Percentiles rank a stretch among this genome's conserved stretches.
Evolutionary conservation across 2,113 vertebrate genomes (phyloP).

Genomic region (Pontoporia blainvillei): DNA sequence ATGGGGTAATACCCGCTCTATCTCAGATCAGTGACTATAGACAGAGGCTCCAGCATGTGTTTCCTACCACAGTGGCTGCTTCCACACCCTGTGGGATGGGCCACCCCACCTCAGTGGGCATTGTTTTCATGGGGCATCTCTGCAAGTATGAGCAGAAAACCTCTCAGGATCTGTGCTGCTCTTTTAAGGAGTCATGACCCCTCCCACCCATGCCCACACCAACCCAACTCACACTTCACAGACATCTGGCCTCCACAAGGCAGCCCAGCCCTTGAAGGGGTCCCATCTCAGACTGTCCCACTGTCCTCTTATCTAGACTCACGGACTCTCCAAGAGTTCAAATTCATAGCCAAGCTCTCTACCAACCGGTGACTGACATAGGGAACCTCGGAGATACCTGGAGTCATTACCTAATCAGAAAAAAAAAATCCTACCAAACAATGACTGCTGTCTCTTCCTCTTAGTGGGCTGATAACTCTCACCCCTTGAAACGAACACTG

Average conservation of each 20-base stretch:
- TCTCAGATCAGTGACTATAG: neutral
- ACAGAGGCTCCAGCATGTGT: neutral
- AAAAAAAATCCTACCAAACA: neutral
- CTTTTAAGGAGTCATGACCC: neutral
- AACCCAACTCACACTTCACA: neutral
- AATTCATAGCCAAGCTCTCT: neutral
- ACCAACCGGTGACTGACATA: neutral
- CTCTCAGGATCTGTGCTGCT: neutral
- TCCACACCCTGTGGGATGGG: neutral
- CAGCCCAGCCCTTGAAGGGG: neutral
- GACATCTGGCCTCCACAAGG: neutral
- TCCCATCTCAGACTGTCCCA: no score
- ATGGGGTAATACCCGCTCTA: fast-evolving
- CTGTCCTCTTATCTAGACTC: neutral
- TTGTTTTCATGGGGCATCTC: fast-evolving
- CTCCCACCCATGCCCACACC: no score
- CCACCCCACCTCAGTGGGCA: no score
- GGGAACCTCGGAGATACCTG: neutral
- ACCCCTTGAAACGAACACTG: no score
- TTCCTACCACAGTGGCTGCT: neutral
- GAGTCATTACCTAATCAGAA: neutral
- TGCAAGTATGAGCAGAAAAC: neutral
- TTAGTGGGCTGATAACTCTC: no score
- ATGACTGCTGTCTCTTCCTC: neutral
- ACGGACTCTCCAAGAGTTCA: no score